These are phyloP conservation scores for Epinotia bilunana DNA, from an alignment of 2,888 invertebrate genomes.

Conservation along the genomic window DNA sequence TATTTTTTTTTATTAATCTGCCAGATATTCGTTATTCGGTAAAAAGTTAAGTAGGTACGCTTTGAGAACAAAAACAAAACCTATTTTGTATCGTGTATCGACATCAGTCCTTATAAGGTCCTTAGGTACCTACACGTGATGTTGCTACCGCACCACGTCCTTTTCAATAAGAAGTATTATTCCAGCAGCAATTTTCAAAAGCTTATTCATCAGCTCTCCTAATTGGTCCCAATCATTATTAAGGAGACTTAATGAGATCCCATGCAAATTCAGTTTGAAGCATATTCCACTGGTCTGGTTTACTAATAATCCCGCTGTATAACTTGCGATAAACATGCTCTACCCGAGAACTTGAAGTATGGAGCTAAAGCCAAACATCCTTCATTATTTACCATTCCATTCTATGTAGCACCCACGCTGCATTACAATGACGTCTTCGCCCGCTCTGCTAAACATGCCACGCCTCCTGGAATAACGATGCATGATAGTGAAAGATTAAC, in stretches of 20 bases:
- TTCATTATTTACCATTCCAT: slow-evolving; percentile 38
- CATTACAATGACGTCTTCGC: slow-evolving; percentile 60
- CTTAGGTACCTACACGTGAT: background rate
- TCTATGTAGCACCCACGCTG: slow-evolving; percentile 51
- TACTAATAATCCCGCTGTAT: slow-evolving; percentile 21
- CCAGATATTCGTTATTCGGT: background rate
- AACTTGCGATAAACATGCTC: slow-evolving; percentile 26
- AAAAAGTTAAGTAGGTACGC: background rate
- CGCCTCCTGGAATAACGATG: slow-evolving; percentile 39
- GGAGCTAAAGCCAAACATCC: slow-evolving; percentile 34
- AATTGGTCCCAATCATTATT: slow-evolving; percentile 62
- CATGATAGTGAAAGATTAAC: slow-evolving; percentile 33
- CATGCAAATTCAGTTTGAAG: slow-evolving; percentile 38
- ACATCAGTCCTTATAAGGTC: background rate
- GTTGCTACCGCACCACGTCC: background rate
- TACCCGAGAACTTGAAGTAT: slow-evolving; percentile 33
- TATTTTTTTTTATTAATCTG: background rate
- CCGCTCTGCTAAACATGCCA: slow-evolving; percentile 8
- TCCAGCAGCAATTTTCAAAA: slow-evolving; percentile 37
- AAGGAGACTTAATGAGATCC: slow-evolving; percentile 47
- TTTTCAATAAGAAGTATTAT: background rate
- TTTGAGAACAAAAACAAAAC: background rate
- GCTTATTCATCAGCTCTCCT: slow-evolving; percentile 51
- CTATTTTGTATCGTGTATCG: background rate
- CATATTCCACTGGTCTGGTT: slow-evolving; percentile 12